phyloP scores from a whole-genome alignment of 2,113 vertebrate genomes.

The Pedionomus torquatus region DNA sequence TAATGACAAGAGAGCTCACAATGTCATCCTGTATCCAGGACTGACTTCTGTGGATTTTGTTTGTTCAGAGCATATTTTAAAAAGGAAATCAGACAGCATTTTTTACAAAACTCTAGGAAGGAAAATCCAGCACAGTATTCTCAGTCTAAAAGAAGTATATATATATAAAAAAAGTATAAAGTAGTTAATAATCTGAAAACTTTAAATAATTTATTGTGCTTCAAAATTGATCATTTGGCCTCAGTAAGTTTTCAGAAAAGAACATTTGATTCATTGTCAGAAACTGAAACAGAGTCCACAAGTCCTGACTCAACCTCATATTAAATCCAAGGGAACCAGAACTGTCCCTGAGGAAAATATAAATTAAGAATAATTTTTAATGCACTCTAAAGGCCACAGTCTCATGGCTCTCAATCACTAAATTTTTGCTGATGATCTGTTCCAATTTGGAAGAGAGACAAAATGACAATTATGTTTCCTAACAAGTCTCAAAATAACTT shows the following conservation, averaged over 20 bases:
- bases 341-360: background rate
- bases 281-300: background rate
- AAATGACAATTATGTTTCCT: constrained; percentile 21
- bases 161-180: background rate
- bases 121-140: background rate
- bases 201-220: background rate
- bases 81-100: background rate
- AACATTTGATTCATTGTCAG: background rate
- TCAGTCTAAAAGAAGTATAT: background rate
- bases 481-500: constrained; percentile 11
- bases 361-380: constrained; percentile 25
- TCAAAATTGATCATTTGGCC: background rate
- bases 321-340: background rate
- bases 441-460: constrained; percentile 48
- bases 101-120: background rate
- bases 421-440: background rate
- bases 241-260: background rate
- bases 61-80: background rate
- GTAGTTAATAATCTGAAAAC: background rate
- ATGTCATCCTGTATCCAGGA: background rate
- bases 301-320: background rate
- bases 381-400: background rate
- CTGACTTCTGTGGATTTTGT: background rate
- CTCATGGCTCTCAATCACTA: background rate
- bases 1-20: background rate